A percentile compares a stretch with the other conserved stretches of the same genome.
Evolutionary conservation across 2,113 vertebrate genomes (phyloP).

Genomic region (Bambusicola thoracicus): DNA sequence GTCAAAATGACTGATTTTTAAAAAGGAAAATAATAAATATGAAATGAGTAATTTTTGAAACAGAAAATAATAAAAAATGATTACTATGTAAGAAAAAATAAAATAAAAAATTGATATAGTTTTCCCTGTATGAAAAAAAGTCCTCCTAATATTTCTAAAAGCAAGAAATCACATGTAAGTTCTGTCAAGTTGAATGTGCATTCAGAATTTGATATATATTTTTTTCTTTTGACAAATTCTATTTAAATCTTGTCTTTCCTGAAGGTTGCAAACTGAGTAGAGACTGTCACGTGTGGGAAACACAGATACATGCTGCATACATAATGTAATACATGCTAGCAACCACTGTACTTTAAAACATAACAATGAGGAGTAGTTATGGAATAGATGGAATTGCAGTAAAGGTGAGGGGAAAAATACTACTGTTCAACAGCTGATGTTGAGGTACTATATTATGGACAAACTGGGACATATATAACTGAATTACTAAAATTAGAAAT

Average conservation of each 20-base stretch:
- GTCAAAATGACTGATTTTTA: background rate
- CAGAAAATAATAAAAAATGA: background rate
- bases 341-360: background rate
- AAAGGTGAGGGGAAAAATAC: background rate
- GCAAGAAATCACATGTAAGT: background rate
- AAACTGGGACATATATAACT: background rate
- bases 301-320: background rate
- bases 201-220: background rate
- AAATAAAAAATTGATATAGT: background rate
- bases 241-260: background rate
- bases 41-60: background rate
- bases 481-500: background rate
- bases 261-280: background rate
- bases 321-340: background rate
- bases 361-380: background rate
- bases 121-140: background rate
- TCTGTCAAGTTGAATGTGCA: background rate
- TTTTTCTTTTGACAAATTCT: background rate
- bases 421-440: background rate
- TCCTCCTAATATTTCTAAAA: background rate
- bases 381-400: background rate
- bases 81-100: background rate
- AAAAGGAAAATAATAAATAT: background rate
- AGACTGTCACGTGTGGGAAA: background rate
- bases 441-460: background rate